phyloP scores from a whole-genome alignment of 2,113 vertebrate species.

The Lucifuga dentata region DNA sequence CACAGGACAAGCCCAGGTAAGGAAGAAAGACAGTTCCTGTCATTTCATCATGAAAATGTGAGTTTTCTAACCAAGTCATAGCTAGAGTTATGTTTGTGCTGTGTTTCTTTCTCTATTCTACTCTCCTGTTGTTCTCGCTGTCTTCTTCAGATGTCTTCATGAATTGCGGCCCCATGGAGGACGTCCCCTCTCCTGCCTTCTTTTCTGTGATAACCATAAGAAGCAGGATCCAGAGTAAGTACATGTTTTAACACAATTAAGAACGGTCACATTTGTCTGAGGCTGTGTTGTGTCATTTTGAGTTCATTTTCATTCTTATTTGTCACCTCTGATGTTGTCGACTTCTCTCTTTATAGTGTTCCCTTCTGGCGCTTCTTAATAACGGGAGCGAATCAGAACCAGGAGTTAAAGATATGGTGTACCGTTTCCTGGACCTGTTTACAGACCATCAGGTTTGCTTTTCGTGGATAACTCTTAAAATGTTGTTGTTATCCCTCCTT shows the following conservation, averaged over 20 bases:
- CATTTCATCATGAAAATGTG: neutral
- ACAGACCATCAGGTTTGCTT: slow-evolving; percentile 90
- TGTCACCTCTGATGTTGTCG: neutral
- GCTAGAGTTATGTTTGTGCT: no score
- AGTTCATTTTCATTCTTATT: neutral
- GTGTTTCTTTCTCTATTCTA: neutral
- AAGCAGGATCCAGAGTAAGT: slow-evolving; percentile 98
- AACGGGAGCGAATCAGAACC: slow-evolving; percentile 97
- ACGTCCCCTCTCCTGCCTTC: slow-evolving; percentile 93
- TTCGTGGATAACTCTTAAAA: neutral
- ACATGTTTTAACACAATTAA: neutral
- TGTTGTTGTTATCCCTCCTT: no score
- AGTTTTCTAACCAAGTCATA: neutral
- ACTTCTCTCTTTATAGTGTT: slow-evolving; percentile 81
- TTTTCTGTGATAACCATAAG: slow-evolving; percentile 99
- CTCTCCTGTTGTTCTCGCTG: neutral
- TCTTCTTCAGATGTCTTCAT: slow-evolving; percentile 89
- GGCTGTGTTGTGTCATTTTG: neutral
- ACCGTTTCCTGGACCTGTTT: slow-evolving; percentile 98
- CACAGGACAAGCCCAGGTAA: slow-evolving; percentile 94
- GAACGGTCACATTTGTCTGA: neutral
- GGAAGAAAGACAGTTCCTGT: neutral
- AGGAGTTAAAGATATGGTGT: slow-evolving; percentile 98
- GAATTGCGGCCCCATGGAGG: slow-evolving; percentile 95
- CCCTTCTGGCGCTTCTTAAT: slow-evolving; percentile 98